These are phyloP conservation scores for Dipodomys spectabilis DNA, from an alignment of 2,113 vertebrate genomes.

Conservation along the genomic window DNA sequence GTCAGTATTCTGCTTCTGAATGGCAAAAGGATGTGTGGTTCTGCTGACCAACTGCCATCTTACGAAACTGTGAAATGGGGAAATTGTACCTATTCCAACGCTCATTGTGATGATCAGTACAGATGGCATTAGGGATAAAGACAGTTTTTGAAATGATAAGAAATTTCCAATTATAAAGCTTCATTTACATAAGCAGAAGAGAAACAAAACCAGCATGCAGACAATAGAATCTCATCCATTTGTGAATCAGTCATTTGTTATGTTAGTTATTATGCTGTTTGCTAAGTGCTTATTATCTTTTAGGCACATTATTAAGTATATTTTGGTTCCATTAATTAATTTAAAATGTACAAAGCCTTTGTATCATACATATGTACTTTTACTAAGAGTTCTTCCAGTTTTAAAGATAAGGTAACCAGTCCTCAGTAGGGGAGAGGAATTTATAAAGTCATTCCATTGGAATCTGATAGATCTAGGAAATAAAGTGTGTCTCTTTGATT, in stretches of 20 bases:
- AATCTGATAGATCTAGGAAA: background rate
- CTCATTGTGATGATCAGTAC: background rate
- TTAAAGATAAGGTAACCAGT: background rate
- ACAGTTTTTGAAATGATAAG: background rate
- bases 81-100: background rate
- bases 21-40: background rate
- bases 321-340: conserved; percentile 34
- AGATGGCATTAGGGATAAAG: background rate
- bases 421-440: background rate
- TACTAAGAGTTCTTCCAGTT: background rate
- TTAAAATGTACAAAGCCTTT: background rate
- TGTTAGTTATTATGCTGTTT: background rate
- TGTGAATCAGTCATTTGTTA: background rate
- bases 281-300: background rate
- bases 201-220: background rate
- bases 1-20: background rate
- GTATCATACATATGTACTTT: background rate
- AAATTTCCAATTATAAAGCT: background rate
- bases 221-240: background rate
- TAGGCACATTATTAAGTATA: background rate
- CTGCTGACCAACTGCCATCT: background rate
- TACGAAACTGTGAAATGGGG: background rate
- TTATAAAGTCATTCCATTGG: background rate
- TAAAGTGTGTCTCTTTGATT: background rate
- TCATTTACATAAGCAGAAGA: background rate